Conservation (phyloP, 2,113 vertebrate genomes). For the Hydrolagus affinis region DNA sequence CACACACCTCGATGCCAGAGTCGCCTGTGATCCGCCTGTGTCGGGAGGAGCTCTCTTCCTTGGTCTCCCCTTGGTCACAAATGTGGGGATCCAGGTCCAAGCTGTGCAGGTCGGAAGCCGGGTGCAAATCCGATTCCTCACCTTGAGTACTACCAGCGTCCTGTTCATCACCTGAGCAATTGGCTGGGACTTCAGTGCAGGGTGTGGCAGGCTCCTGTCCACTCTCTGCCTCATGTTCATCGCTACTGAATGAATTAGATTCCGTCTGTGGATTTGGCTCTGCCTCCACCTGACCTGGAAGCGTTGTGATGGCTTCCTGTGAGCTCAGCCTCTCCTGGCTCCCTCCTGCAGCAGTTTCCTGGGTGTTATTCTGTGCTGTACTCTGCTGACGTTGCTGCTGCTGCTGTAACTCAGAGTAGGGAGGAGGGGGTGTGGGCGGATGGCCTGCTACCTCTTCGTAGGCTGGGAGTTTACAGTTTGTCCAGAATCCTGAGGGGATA, state of each 20-base stretch:
- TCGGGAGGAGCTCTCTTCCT: slow-evolving; percentile 49
- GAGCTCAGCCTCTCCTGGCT: slow-evolving; percentile 35
- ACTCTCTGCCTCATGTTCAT: too few relatives aligned
- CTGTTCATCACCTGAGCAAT: background rate
- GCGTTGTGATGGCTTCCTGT: slow-evolving; percentile 37
- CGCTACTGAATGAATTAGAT: background rate
- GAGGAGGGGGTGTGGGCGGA: slow-evolving; percentile 66
- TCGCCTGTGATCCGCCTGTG: slow-evolving; percentile 66
- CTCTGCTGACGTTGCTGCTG: background rate
- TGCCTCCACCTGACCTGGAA: background rate
- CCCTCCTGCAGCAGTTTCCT: background rate
- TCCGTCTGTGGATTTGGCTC: background rate
- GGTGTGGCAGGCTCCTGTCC: background rate
- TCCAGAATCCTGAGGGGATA: slow-evolving; percentile 59
- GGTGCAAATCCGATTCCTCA: background rate
- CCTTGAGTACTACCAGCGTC: background rate
- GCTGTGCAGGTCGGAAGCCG: background rate
- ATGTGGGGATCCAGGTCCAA: slow-evolving; percentile 31
- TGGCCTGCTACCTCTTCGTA: slow-evolving; percentile 69
- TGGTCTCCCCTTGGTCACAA: slow-evolving; percentile 35
- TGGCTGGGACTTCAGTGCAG: background rate
- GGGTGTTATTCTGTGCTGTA: too few relatives aligned
- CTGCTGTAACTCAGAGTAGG: slow-evolving; percentile 54
- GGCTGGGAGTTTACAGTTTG: slow-evolving; percentile 68
- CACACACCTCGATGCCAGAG: slow-evolving; percentile 68